Evolutionary conservation across 2,888 invertebrate genomes (phyloP).

Genomic region (Mellilla xanthometata): DNA sequence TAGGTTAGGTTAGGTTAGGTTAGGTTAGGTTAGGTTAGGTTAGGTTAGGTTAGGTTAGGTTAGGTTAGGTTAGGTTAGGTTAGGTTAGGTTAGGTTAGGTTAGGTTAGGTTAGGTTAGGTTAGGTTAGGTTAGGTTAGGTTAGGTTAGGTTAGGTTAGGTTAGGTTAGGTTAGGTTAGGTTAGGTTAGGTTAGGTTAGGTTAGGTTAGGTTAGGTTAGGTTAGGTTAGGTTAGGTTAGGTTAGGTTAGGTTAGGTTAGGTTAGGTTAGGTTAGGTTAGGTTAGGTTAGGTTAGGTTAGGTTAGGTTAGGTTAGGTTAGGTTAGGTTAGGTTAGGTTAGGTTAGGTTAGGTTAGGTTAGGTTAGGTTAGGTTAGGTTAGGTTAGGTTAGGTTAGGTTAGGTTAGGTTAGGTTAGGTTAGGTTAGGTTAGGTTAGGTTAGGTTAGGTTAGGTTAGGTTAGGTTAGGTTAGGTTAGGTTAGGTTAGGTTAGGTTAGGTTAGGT

Average conservation of each 20-base stretch:
- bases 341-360: conserved; percentile 13
- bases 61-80: conserved; percentile 5
- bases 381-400: conserved; percentile 14
- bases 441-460: conserved; percentile 13
- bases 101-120: conserved; percentile 14
- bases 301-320: conserved; percentile 18
- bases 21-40: conserved; percentile 5
- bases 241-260: not conserved
- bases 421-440: conserved; percentile 14
- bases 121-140: conserved; percentile 19
- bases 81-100: conserved; percentile 8
- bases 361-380: conserved; percentile 14
- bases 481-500: conserved; percentile 6
- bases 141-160: not conserved
- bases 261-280: conserved; percentile 15
- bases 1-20: conserved; percentile 14
- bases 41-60: conserved; percentile 8
- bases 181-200: conserved; percentile 17
- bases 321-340: conserved; percentile 20
- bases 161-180: conserved; percentile 14
- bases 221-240: conserved; percentile 17
- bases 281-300: conserved; percentile 13
- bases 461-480: conserved; percentile 4
- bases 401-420: conserved; percentile 14
- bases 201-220: conserved; percentile 18